A percentile compares a stretch with the other conserved stretches of the same genome.
phyloP scores from a whole-genome alignment of 2,797 vertebrate genomes.

The Acanthurus tractus region DNA sequence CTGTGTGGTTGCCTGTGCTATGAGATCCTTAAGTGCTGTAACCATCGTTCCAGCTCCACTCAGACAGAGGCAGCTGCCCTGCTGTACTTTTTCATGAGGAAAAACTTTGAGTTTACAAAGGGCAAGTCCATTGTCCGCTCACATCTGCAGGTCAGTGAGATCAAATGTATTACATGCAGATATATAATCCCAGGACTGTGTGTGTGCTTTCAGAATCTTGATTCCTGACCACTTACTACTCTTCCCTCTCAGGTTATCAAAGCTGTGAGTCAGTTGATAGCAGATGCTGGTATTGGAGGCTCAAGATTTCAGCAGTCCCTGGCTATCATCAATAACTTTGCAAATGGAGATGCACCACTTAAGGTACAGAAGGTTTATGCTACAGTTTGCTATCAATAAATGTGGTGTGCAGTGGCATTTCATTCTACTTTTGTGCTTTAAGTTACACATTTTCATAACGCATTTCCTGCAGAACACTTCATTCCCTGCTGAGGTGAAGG shows the following conservation, averaged over 20 bases:
- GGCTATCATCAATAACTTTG: constrained; percentile 98
- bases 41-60: constrained; percentile 95
- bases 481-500: constrained; percentile 97
- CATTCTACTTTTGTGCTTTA: background rate
- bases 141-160: constrained; percentile 92
- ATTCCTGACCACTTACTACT: background rate
- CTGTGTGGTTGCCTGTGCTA: constrained; percentile 96
- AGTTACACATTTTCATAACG: background rate
- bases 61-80: constrained; percentile 96
- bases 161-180: background rate
- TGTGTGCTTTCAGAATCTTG: background rate
- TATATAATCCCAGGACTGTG: background rate
- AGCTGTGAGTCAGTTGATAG: constrained; percentile 97
- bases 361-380: constrained; percentile 83
- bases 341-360: constrained; percentile 96
- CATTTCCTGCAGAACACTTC: constrained; percentile 88
- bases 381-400: background rate
- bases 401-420: background rate
- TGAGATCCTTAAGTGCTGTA: constrained; percentile 98
- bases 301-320: constrained; percentile 97
- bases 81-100: constrained; percentile 98
- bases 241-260: constrained; percentile 91
- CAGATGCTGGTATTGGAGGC: constrained; percentile 96
- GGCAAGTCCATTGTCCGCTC: constrained; percentile 97
- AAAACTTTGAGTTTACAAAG: constrained; percentile 98